These are phyloP conservation scores for Ormia ochracea DNA, from an alignment of 2,888 invertebrate species.

Conservation along the genomic window DNA sequence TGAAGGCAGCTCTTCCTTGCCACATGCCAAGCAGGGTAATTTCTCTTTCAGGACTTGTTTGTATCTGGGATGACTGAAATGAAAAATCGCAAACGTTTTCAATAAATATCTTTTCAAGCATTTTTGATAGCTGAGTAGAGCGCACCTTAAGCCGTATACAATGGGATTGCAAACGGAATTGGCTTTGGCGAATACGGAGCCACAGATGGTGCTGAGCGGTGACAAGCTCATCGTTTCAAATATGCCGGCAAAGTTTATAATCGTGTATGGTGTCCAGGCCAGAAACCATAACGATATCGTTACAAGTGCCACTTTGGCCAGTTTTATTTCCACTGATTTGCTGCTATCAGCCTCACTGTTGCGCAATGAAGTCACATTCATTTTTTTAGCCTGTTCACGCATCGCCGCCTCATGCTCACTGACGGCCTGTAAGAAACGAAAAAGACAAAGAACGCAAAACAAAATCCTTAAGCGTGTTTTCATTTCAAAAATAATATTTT, in stretches of 20 bases:
- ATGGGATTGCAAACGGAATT: constrained; percentile 80
- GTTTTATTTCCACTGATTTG: constrained; percentile 79
- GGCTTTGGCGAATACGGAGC: constrained; percentile 81
- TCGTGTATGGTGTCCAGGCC: constrained; percentile 83
- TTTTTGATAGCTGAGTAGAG: not conserved
- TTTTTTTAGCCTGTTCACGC: constrained; percentile 81
- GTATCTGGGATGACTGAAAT: constrained; percentile 80
- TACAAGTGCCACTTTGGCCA: constrained; percentile 81
- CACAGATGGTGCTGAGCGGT: constrained; percentile 79
- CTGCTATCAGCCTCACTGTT: constrained; percentile 78
- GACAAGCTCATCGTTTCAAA: constrained; percentile 78
- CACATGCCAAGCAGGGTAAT: constrained; percentile 81
- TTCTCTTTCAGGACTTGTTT: constrained; percentile 80
- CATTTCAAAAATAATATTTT: not conserved
- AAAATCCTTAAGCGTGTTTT: not conserved
- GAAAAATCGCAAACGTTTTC: not conserved
- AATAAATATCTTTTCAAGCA: not conserved
- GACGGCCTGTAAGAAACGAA: constrained; percentile 61
- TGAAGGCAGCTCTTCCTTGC: constrained; percentile 67
- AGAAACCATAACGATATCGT: constrained; percentile 82
- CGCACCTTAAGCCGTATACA: constrained; percentile 81
- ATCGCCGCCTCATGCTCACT: constrained; percentile 79
- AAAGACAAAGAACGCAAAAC: not conserved
- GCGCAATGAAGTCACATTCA: constrained; percentile 81
- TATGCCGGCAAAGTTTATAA: constrained; percentile 79